Evolutionary conservation across 23 tunicate genomes (phyloP).

Genomic region (Clavelina lepadiformis): DNA sequence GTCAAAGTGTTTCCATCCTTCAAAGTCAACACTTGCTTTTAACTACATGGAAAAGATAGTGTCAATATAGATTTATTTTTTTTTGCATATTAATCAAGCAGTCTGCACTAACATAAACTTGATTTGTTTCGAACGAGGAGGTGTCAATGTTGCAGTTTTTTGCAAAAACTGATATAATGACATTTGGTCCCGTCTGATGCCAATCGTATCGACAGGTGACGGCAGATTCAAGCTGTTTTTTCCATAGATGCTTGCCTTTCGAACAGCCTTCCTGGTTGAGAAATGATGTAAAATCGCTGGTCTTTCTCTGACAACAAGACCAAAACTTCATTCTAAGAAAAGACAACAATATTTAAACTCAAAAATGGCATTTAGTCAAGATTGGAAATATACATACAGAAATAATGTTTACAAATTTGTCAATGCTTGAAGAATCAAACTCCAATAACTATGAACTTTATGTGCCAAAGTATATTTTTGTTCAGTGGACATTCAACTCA

Average conservation of each 20-base stretch:
- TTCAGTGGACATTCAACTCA: too few relatives aligned
- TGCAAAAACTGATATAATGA: slow-evolving; percentile 63
- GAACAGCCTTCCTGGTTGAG: slow-evolving; percentile 88
- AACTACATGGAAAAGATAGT: slow-evolving; percentile 18
- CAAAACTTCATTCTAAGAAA: slow-evolving; percentile 75
- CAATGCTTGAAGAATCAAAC: too few relatives aligned
- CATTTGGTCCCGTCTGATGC: slow-evolving; percentile 82
- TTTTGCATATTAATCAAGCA: not conserved
- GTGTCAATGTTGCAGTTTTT: slow-evolving; percentile 40
- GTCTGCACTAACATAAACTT: slow-evolving; percentile 42
- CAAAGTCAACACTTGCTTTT: slow-evolving; percentile 41
- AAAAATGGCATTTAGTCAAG: too few relatives aligned
- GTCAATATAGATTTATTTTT: not conserved
- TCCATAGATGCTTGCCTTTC: slow-evolving; percentile 66
- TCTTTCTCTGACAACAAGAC: slow-evolving; percentile 90
- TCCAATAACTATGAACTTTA: too few relatives aligned
- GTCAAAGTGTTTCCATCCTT: slow-evolving; percentile 66
- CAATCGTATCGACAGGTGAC: slow-evolving; percentile 69
- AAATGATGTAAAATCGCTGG: slow-evolving; percentile 80
- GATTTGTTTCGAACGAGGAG: slow-evolving; percentile 56
- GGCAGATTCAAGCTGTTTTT: slow-evolving; percentile 18
- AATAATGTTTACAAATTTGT: too few relatives aligned
- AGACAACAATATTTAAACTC: not conserved
- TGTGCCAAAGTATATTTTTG: too few relatives aligned
- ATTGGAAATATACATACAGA: too few relatives aligned